These are phyloP conservation scores for Lagorchestes hirsutus DNA, from an alignment of 2,797 vertebrate species.

Conservation along the genomic window DNA sequence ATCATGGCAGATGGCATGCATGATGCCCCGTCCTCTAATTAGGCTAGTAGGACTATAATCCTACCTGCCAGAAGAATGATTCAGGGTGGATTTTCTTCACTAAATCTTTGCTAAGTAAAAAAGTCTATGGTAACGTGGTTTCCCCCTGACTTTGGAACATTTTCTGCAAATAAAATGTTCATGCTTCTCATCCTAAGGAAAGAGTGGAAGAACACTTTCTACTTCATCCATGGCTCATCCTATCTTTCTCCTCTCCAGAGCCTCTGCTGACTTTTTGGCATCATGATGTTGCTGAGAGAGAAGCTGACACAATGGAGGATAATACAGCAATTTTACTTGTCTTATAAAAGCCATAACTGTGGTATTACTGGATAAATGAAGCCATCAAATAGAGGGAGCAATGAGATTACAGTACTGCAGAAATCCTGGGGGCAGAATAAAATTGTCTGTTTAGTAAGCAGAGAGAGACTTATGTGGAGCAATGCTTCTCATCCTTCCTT, in stretches of 20 bases:
- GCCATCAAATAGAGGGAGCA: constrained; percentile 70
- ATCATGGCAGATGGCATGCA: not conserved
- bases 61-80: not conserved
- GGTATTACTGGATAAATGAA: constrained; percentile 74
- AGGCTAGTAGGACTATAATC: not conserved
- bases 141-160: not conserved
- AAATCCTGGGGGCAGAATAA: constrained; percentile 72
- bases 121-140: not conserved
- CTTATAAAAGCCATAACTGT: constrained; percentile 62
- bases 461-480: constrained; percentile 41
- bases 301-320: constrained; percentile 15
- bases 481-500: constrained; percentile 21
- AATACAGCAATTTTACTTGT: constrained; percentile 57
- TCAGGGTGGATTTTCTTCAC: not conserved
- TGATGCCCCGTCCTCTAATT: not conserved
- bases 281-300: not conserved
- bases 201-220: not conserved
- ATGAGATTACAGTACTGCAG: constrained; percentile 63
- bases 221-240: not conserved
- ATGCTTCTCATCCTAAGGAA: not conserved
- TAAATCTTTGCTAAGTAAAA: not conserved
- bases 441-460: constrained; percentile 65
- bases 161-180: not conserved
- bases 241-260: not conserved
- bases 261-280: constrained; percentile 23